Conservation (phyloP, 2,113 vertebrate species). For the Anas platyrhynchos region DNA sequence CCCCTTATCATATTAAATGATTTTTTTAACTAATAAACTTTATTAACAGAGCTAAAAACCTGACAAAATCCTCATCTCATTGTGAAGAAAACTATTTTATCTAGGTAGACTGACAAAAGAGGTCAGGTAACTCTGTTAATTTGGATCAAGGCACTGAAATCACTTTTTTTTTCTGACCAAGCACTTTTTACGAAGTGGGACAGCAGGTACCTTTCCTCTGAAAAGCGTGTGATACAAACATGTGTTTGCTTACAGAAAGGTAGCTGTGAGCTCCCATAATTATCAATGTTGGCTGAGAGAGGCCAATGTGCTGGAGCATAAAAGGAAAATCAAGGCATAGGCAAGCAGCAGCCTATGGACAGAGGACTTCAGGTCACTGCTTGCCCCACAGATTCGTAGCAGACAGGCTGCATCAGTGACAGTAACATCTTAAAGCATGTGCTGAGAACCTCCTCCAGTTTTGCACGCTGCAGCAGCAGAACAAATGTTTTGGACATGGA, state of each 20-base stretch:
- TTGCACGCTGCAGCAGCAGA: rapidly evolving
- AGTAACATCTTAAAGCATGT: background rate
- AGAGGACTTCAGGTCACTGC: background rate
- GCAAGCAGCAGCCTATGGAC: background rate
- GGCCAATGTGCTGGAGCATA: background rate
- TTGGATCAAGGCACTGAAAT: background rate
- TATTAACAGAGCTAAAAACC: conserved; percentile 12
- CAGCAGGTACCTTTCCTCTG: background rate
- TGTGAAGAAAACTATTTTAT: background rate
- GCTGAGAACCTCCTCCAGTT: background rate
- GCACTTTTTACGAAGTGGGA: background rate
- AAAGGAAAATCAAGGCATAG: rapidly evolving
- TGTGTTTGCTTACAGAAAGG: background rate
- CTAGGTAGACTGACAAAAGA: background rate
- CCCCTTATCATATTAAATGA: background rate
- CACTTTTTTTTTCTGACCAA: background rate
- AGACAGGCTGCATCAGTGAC: background rate
- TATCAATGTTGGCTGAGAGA: background rate
- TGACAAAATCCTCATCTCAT: background rate
- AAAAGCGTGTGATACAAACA: background rate
- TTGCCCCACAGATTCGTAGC: background rate
- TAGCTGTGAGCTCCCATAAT: background rate
- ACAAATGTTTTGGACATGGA: background rate
- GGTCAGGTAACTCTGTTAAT: background rate
- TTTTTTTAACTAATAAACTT: conserved; percentile 31